Percentiles rank a stretch among this genome's conserved stretches.
These are phyloP conservation scores for Hyposoter didymator DNA, from an alignment of 2,888 invertebrate genomes.

Conservation along the genomic window DNA sequence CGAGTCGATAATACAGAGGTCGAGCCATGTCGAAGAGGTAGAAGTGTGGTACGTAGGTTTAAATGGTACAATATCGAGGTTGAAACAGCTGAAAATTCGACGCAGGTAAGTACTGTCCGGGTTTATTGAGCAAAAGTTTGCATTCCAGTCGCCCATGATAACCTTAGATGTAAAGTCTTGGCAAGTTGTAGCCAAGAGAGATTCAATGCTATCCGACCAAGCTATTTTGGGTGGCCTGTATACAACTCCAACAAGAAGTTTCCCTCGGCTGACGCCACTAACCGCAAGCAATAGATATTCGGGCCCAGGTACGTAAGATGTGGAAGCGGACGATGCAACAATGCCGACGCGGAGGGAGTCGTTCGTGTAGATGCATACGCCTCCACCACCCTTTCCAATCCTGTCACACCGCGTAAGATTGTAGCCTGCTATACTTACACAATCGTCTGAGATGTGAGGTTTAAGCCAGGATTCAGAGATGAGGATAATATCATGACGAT, in stretches of 20 bases:
- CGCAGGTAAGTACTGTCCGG: no score
- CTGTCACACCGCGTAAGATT: slow-evolving; percentile 26
- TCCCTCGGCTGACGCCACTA: no score
- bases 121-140: not conserved
- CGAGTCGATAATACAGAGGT: slow-evolving; percentile 35
- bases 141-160: slow-evolving; percentile 56
- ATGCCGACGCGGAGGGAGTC: not conserved
- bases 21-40: slow-evolving; percentile 44
- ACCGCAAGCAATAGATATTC: slow-evolving; percentile 39
- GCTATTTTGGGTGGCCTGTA: no score
- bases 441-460: not conserved
- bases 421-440: slow-evolving; percentile 11
- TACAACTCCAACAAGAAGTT: no score
- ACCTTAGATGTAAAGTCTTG: slow-evolving; percentile 43
- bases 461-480: slow-evolving; percentile 44
- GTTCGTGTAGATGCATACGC: slow-evolving; percentile 20
- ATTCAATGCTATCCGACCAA: no score
- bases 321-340: not conserved
- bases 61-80: no score
- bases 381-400: slow-evolving; percentile 31
- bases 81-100: no score
- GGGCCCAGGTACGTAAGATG: slow-evolving; percentile 17
- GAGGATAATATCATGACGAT: slow-evolving; percentile 9
- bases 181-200: not conserved
- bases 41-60: slow-evolving; percentile 43